A percentile compares a stretch with the other conserved stretches of the same genome.
Evolutionary conservation across 2,797 vertebrate genomes (phyloP).

Genomic region (Acomys russatus): DNA sequence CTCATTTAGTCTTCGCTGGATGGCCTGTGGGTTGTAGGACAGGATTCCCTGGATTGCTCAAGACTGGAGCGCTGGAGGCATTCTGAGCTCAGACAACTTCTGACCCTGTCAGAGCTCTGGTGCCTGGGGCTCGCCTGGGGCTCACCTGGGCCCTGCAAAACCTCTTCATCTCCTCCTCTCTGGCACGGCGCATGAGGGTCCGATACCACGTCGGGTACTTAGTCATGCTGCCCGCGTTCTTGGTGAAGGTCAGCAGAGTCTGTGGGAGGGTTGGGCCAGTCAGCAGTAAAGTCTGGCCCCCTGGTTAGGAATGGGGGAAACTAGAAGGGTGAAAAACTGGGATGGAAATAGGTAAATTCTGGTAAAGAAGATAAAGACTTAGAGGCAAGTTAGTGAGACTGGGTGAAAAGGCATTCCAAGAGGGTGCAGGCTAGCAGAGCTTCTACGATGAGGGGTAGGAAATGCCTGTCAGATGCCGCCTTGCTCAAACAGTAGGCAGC

Average conservation of each 20-base stretch:
- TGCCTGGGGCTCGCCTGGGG: background rate
- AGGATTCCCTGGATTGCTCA: background rate
- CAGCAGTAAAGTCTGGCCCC: background rate
- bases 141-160: conserved; percentile 95
- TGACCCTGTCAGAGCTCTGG: background rate
- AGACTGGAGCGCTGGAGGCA: background rate
- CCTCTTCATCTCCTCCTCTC: conserved; percentile 92
- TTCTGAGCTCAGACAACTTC: background rate
- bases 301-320: background rate
- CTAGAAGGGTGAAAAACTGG: background rate
- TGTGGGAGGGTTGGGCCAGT: conserved; percentile 56
- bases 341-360: background rate
- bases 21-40: conserved; percentile 88
- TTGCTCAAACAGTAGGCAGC: background rate
- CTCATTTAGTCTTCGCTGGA: conserved; percentile 96
- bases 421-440: background rate
- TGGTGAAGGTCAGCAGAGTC: conserved; percentile 69
- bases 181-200: conserved; percentile 92
- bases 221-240: conserved; percentile 73
- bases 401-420: background rate
- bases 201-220: conserved; percentile 88
- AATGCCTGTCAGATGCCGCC: background rate
- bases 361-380: background rate
- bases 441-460: fast-evolving
- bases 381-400: background rate